Percentiles rank a stretch among this genome's conserved stretches.
Conservation (phyloP, 1,140 invertebrate genomes). For the Episyrphus balteatus region DNA sequence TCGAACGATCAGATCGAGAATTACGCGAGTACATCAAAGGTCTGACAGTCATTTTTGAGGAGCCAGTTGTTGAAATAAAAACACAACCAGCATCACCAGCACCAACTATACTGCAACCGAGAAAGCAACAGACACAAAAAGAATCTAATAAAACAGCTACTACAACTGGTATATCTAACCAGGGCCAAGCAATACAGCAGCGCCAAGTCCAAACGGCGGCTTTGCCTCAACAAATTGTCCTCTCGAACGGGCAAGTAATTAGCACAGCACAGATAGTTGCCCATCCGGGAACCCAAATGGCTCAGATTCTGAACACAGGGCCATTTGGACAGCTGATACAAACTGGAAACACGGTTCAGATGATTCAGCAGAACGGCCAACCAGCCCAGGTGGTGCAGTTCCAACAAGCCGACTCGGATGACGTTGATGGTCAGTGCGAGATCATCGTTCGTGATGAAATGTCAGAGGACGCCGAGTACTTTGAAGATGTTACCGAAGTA, state of each 20-base stretch:
- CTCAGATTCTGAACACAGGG: conserved; percentile 20
- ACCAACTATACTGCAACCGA: not conserved
- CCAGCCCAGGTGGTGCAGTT: conserved; percentile 28
- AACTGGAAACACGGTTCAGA: conserved; percentile 2
- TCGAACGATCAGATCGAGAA: conserved; percentile 43
- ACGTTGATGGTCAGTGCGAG: conserved; percentile 16
- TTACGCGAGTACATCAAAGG: conserved; percentile 36
- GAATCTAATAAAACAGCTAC: conserved; percentile 18
- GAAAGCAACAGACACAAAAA: conserved; percentile 9
- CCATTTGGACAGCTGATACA: conserved; percentile 7
- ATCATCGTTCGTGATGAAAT: conserved; percentile 34
- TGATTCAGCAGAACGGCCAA: conserved; percentile 5
- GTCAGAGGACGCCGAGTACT: conserved; percentile 26
- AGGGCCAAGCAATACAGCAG: not conserved
- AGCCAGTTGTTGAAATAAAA: conserved; percentile 4
- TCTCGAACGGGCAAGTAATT: conserved; percentile 34
- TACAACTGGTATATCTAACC: conserved; percentile 14
- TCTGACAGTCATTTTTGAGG: conserved; percentile 18
- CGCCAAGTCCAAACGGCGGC: conserved; percentile 5
- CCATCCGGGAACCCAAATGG: conserved; percentile 13
- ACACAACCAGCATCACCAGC: not conserved
- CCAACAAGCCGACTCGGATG: conserved; percentile 22
- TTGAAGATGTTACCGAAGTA: conserved; percentile 11
- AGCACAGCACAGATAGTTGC: conserved; percentile 31
- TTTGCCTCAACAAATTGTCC: conserved; percentile 28